Evolutionary conservation across 2,888 invertebrate genomes (phyloP).

Genomic region (Anthophora plumipes): DNA sequence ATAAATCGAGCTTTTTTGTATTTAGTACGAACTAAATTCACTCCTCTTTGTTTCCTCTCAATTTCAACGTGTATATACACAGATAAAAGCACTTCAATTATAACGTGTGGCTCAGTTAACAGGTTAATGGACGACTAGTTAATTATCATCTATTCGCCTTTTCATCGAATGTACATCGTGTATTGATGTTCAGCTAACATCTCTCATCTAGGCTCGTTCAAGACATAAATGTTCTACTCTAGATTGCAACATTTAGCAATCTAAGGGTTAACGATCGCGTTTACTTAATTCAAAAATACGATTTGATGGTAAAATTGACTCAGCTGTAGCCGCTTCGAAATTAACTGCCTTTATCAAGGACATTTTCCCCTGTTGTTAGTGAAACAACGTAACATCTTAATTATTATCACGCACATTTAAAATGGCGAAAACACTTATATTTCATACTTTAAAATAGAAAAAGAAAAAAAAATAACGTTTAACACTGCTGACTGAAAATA

Average conservation of each 20-base stretch:
- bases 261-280: slow-evolving; percentile 16
- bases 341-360: neutral
- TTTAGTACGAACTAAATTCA: no score
- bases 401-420: no score
- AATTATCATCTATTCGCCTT: neutral
- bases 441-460: neutral
- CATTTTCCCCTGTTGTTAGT: no score
- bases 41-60: no score
- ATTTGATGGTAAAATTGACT: slow-evolving; percentile 17
- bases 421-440: no score
- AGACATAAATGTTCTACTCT: slow-evolving; percentile 33
- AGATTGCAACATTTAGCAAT: slow-evolving; percentile 48
- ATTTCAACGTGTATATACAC: no score
- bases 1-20: no score
- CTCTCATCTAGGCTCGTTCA: slow-evolving; percentile 14
- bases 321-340: neutral
- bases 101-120: slow-evolving; percentile 2
- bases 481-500: no score
- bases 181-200: slow-evolving; percentile 22
- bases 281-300: neutral
- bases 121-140: neutral
- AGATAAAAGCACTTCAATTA: neutral
- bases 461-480: no score
- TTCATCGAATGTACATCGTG: slow-evolving; percentile 16
- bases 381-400: neutral